Conservation (phyloP, 2,888 invertebrate species). For the Eumacrocentrus americanus region DNA sequence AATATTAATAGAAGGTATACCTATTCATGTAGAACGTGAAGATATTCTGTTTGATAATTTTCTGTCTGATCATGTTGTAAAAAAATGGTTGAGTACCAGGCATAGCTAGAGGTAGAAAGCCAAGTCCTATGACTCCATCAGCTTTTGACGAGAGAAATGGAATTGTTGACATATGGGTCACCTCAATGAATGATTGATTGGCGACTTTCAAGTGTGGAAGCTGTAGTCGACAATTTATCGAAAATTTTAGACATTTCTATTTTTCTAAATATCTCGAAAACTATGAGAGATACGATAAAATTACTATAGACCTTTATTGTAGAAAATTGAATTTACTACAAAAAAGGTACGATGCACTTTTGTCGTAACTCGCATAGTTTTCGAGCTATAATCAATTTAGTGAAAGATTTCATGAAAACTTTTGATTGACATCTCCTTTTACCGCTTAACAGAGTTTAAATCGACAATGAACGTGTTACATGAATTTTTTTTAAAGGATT, state of each 20-base stretch:
- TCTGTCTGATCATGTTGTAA: constrained; percentile 68
- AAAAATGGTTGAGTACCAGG: constrained; percentile 70
- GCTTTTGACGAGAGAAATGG: constrained; percentile 72
- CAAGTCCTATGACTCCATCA: constrained; percentile 76
- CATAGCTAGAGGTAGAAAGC: constrained; percentile 63
- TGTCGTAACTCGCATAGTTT: too few relatives aligned
- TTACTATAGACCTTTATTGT: too few relatives aligned
- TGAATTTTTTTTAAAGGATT: background rate
- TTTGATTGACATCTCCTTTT: too few relatives aligned
- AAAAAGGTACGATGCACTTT: too few relatives aligned
- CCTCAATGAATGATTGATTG: constrained; percentile 75
- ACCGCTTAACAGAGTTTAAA: too few relatives aligned
- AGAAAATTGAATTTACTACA: too few relatives aligned
- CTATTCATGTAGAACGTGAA: constrained; percentile 77
- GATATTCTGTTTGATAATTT: constrained; percentile 62
- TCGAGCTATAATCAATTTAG: too few relatives aligned
- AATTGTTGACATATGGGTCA: constrained; percentile 67
- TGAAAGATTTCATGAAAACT: too few relatives aligned
- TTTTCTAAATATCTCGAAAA: too few relatives aligned
- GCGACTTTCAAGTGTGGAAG: constrained; percentile 65
- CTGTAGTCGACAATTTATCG: constrained; percentile 53
- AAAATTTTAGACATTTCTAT: too few relatives aligned
- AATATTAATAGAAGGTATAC: constrained; percentile 54
- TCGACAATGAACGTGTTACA: too few relatives aligned
- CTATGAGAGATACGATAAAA: too few relatives aligned